Conservation (phyloP, 2,888 invertebrate species). For the Lucinisca nassula region DNA sequence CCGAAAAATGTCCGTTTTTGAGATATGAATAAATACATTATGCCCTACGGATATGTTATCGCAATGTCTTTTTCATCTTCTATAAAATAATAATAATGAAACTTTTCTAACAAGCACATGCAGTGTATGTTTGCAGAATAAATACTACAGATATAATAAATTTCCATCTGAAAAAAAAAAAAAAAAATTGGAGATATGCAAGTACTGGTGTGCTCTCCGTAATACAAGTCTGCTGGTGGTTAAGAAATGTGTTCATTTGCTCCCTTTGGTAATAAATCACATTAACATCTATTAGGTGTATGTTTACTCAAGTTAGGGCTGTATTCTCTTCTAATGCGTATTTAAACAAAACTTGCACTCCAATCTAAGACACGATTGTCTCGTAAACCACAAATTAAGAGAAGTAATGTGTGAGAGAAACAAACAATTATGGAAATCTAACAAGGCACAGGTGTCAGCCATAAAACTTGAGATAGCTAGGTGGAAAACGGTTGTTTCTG, state of each 20-base stretch:
- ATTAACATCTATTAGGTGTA: not conserved
- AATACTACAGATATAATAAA: too few species aligned
- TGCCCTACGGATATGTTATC: too few species aligned
- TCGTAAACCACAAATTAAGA: conserved; percentile 1
- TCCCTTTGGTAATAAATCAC: not conserved
- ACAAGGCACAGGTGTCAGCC: not conserved
- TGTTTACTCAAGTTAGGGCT: not conserved
- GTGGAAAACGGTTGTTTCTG: not conserved
- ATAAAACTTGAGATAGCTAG: not conserved
- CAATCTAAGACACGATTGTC: not conserved
- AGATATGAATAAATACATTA: too few species aligned
- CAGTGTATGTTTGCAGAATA: too few species aligned
- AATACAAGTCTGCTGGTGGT: too few species aligned
- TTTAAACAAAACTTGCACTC: not conserved
- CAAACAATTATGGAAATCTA: not conserved
- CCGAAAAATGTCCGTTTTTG: too few species aligned
- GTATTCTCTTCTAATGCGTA: not conserved
- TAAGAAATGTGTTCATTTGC: not conserved
- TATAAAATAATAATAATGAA: too few species aligned
- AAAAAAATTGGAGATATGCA: too few species aligned
- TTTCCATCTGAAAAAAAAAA: too few species aligned
- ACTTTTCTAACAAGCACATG: too few species aligned
- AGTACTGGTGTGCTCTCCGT: too few species aligned
- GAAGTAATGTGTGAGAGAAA: not conserved
- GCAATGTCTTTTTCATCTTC: too few species aligned